phyloP scores from a whole-genome alignment of 2,797 vertebrate genomes.

The Sebastes dallii region DNA sequence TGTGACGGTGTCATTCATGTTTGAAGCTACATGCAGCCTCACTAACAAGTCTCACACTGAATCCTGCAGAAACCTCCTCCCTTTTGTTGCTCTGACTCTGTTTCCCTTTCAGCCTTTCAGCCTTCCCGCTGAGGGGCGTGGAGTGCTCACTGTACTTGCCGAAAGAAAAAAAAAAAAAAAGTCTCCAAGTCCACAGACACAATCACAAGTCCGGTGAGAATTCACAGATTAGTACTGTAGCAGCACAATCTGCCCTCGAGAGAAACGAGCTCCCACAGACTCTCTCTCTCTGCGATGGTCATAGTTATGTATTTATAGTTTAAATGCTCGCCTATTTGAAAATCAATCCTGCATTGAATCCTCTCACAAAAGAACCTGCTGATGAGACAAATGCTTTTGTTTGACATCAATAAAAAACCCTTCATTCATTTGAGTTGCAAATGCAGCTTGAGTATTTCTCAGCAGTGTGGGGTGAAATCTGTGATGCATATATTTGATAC shows the following conservation, averaged over 20 bases:
- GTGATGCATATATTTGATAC: conserved; percentile 1
- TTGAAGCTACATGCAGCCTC: conserved; percentile 13
- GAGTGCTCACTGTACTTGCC: conserved; percentile 37
- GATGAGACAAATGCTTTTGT: conserved; percentile 4
- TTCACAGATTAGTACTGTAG: conserved; percentile 47
- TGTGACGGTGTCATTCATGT: not conserved
- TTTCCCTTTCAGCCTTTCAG: conserved; percentile 24
- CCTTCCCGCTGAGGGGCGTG: conserved; percentile 4
- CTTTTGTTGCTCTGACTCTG: conserved; percentile 7
- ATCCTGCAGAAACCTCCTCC: conserved; percentile 7
- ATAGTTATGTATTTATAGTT: conserved; percentile 25
- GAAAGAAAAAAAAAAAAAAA: conserved; percentile 1
- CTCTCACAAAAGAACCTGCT: conserved; percentile 4
- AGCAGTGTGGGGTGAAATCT: conserved; percentile 12
- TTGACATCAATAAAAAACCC: not conserved
- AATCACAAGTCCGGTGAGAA: conserved; percentile 62
- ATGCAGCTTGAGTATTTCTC: conserved; percentile 13
- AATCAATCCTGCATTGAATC: conserved; percentile 7
- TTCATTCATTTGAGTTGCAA: conserved; percentile 11
- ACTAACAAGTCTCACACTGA: not conserved
- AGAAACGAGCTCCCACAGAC: conserved; percentile 16
- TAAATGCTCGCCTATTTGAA: not conserved
- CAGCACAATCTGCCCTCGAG: conserved; percentile 48
- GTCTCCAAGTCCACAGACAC: conserved; percentile 24
- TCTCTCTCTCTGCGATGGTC: not conserved